Evolutionary conservation across 2,113 vertebrate species (phyloP), one percentile per base, ranked within the genome.

Genomic region (Myrmecophaga tridactyla): DNA sequence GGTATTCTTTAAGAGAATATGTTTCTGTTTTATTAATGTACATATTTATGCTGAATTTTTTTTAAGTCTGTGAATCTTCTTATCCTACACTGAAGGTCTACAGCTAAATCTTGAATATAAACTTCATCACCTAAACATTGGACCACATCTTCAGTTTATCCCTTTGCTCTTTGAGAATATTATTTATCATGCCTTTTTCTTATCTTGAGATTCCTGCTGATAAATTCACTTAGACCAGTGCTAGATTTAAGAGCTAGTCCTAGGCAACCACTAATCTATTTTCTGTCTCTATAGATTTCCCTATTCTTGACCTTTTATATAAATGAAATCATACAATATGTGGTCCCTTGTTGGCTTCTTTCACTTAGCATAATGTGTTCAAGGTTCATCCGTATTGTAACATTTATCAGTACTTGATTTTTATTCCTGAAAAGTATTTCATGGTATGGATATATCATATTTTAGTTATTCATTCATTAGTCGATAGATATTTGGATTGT

Each of bases 1-100:
- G 51, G 51, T 92, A n/a, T 87, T 23, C 53, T 39, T 88, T 94
- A 39, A 90, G 73, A 56, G 17, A 82, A 9, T 80, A n/a, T 67
- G 27, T 89, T 70, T 77, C 31, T 95, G 5, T 77, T 89, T 96
- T 80, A 46, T 34, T 87, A 87, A 75, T 86, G 31, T 87, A 63
- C 14, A 29, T 62, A 91, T 78, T 86, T 93, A 86, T 87, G 20
- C 15, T 86, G 78, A 14, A 63, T 93, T 95, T 89, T 60, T 65
- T 67, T 31, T 86, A 93, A 89, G 31, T 72, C 18, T 29, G 8
- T 69, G 29, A 81, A 81, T 2, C 31, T 92, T 58, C 18, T 77
- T 86, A 46, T 43, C 92, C 14, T 83, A 39, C 13, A 70, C 29
- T 84, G 25, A 51, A 67, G 20, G 43, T 67, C 60, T 20, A 39